phyloP scores from a whole-genome alignment of 2,113 vertebrate species.

The Apteryx mantelli region DNA sequence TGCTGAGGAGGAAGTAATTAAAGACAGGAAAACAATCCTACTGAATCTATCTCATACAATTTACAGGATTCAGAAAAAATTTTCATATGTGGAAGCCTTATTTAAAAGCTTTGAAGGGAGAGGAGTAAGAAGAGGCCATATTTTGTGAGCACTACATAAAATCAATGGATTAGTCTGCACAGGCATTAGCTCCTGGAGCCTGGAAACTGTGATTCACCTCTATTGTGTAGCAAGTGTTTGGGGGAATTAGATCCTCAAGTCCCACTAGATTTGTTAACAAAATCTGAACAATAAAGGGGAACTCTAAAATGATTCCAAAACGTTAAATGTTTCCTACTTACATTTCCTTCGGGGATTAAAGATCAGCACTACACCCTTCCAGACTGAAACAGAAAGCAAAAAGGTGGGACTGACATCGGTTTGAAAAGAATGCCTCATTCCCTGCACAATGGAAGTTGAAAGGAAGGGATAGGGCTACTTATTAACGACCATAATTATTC shows the following conservation, averaged over 20 bases:
- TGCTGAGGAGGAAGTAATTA: slow-evolving; percentile 66
- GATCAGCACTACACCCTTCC: background rate
- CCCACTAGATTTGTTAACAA: background rate
- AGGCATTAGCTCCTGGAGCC: background rate
- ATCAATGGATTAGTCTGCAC: background rate
- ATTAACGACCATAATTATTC: background rate
- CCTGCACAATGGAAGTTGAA: background rate
- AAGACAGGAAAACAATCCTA: slow-evolving; percentile 42
- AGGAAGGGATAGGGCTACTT: background rate
- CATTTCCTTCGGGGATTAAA: background rate
- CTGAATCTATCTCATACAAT: slow-evolving; percentile 11
- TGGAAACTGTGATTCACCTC: background rate
- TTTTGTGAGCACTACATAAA: background rate
- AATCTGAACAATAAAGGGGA: background rate
- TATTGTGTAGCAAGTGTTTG: background rate
- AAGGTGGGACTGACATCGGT: background rate
- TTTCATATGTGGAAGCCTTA: slow-evolving; percentile 17
- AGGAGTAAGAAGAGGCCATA: background rate
- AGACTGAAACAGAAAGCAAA: background rate
- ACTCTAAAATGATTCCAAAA: background rate
- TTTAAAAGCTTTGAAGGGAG: background rate
- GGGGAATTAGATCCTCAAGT: background rate
- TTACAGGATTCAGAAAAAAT: slow-evolving; percentile 16
- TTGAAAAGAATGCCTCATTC: background rate
- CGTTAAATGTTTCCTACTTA: slow-evolving; percentile 17